Percentiles rank a stretch among this genome's conserved stretches.
phyloP scores from a whole-genome alignment of 2,888 invertebrate species.

The Fissipunctia ypsillon region DNA sequence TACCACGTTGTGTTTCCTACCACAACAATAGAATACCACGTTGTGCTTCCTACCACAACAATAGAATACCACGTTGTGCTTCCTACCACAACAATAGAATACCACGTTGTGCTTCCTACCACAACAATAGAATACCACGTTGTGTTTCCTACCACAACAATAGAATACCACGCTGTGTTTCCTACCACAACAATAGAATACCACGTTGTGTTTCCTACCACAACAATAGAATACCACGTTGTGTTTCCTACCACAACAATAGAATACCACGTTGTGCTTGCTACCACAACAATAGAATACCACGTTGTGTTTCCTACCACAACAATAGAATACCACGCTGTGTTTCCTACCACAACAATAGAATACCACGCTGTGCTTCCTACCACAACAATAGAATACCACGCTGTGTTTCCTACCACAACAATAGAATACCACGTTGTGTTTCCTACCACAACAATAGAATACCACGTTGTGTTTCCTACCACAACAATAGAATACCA shows the following conservation, averaged over 20 bases:
- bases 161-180: background rate
- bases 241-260: too few relatives aligned
- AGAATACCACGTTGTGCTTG: background rate
- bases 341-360: too few relatives aligned
- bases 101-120: background rate
- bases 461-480: background rate
- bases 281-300: background rate
- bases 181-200: too few relatives aligned
- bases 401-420: background rate
- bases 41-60: background rate
- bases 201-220: background rate
- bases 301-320: background rate
- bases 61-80: background rate
- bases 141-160: background rate
- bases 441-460: too few relatives aligned
- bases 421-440: background rate
- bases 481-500: too few relatives aligned
- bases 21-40: too few relatives aligned
- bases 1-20: background rate
- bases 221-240: background rate
- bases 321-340: background rate
- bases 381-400: background rate
- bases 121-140: background rate
- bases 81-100: too few relatives aligned
- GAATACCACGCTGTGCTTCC: background rate